These are phyloP conservation scores for Syrphus vitripennis DNA, from an alignment of 2,888 invertebrate genomes.

Conservation along the genomic window DNA sequence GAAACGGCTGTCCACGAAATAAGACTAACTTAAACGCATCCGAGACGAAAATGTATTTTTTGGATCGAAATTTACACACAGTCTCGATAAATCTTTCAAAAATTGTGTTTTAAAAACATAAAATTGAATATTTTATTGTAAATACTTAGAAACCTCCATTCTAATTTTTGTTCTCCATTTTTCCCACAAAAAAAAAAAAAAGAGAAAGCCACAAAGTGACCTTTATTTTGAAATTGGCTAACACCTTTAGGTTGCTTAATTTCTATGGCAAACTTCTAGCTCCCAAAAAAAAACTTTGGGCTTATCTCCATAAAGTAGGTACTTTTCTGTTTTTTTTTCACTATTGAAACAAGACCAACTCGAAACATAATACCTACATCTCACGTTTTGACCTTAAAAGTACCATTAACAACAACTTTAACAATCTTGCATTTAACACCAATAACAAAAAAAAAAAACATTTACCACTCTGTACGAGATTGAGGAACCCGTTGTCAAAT, in stretches of 20 bases:
- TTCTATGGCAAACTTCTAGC: slow-evolving; percentile 49
- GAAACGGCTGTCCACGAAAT: too few species aligned
- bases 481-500: slow-evolving; percentile 49
- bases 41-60: too few species aligned
- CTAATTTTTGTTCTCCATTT: too few species aligned
- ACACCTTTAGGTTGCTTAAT: slow-evolving; percentile 31
- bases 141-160: too few species aligned
- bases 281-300: not conserved
- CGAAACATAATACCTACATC: not conserved
- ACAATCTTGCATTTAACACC: slow-evolving; percentile 33
- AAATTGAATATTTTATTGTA: too few species aligned
- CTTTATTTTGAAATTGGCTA: slow-evolving; percentile 26
- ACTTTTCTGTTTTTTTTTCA: not conserved
- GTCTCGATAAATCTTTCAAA: too few species aligned
- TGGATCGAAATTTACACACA: too few species aligned
- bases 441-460: not conserved
- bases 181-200: too few species aligned
- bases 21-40: too few species aligned
- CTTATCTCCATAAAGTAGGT: not conserved
- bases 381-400: slow-evolving; percentile 64
- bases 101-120: too few species aligned
- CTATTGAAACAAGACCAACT: slow-evolving; percentile 1
- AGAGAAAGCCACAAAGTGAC: too few species aligned
- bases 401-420: slow-evolving; percentile 30
- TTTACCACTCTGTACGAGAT: slow-evolving; percentile 1